phyloP scores from a whole-genome alignment of 1,140 invertebrate species.

The Zaprionus inermis region DNA sequence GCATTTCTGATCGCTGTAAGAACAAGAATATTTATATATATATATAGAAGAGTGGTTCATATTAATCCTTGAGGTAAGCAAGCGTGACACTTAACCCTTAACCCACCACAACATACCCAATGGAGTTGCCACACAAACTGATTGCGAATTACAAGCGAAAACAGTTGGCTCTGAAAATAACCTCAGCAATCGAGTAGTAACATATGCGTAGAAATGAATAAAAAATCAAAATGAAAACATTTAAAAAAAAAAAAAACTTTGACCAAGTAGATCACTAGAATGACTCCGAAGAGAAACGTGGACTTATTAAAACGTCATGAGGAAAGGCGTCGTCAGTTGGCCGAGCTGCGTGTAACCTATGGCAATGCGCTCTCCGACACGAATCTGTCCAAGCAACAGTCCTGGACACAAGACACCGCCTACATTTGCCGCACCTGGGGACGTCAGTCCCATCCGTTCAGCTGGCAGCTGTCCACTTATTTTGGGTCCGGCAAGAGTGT shows the following conservation, averaged over 20 bases:
- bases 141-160: constrained; percentile 4
- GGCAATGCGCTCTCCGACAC: constrained; percentile 51
- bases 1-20: constrained; percentile 90
- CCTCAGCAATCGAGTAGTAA: not conserved
- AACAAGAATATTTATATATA: not conserved
- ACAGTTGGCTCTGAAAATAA: not conserved
- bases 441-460: not conserved
- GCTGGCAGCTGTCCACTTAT: not conserved
- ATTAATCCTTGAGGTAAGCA: no score
- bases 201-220: no score
- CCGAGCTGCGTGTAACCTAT: constrained; percentile 32
- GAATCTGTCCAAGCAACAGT: not conserved
- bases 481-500: not conserved
- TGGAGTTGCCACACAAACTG: no score
- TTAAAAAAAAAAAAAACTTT: not conserved
- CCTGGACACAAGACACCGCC: not conserved
- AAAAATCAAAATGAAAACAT: not conserved
- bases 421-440: not conserved
- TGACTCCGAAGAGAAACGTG: constrained; percentile 1
- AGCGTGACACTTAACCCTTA: not conserved
- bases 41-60: no score
- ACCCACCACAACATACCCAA: no score
- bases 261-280: not conserved
- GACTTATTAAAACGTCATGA: constrained; percentile 1
- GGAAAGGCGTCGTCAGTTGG: constrained; percentile 37